phyloP scores from a whole-genome alignment of 2,797 vertebrate species.

The Octomys mimax region DNA sequence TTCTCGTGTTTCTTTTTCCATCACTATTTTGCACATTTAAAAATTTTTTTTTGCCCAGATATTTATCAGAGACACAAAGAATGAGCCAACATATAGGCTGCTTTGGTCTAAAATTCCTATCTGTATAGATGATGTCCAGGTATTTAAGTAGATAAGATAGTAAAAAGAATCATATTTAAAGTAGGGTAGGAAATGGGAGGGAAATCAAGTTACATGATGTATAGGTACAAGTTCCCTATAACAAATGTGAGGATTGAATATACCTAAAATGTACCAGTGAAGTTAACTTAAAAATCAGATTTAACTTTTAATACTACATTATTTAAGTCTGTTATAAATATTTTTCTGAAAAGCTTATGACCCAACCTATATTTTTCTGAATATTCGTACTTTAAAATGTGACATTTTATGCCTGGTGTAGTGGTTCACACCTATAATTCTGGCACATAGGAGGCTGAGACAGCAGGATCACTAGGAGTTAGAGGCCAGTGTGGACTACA shows the following conservation, averaged over 20 bases:
- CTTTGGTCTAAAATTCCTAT: neutral
- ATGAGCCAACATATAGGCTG: neutral
- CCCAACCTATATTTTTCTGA: neutral
- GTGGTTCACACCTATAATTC: neutral
- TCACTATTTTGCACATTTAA: too few species aligned
- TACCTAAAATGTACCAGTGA: neutral
- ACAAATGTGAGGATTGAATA: neutral
- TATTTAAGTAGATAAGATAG: neutral
- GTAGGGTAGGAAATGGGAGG: neutral
- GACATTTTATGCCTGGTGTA: neutral
- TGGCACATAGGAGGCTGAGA: neutral
- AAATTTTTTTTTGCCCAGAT: neutral
- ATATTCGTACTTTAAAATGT: neutral
- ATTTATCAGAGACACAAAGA: neutral
- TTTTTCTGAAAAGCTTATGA: slow-evolving; percentile 28
- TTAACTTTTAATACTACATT: neutral
- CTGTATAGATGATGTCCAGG: neutral
- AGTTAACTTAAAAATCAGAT: neutral
- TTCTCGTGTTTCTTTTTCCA: too few species aligned
- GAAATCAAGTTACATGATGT: neutral
- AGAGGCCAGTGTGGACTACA: neutral
- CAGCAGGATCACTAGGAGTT: neutral
- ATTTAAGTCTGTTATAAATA: slow-evolving; percentile 13
- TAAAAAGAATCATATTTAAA: neutral
- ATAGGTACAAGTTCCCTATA: neutral